phyloP scores from a whole-genome alignment of 2,113 vertebrate genomes.

The Marmota flaviventris region DNA sequence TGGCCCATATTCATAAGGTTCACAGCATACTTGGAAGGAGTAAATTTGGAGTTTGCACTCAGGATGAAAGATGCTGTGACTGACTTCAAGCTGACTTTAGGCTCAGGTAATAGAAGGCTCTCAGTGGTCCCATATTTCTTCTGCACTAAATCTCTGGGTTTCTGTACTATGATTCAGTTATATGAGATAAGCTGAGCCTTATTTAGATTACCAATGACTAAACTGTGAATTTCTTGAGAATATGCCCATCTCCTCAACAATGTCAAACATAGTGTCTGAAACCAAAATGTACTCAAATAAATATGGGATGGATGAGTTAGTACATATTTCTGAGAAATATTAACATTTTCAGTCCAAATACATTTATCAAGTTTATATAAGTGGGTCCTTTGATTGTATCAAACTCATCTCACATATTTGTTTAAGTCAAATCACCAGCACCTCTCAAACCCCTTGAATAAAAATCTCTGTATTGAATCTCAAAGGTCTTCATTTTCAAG shows the following conservation, averaged over 20 bases:
- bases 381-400: background rate
- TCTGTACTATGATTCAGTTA: background rate
- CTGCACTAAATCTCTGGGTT: background rate
- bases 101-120: background rate
- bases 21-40: background rate
- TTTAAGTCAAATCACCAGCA: background rate
- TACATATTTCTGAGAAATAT: background rate
- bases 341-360: slow-evolving; percentile 4
- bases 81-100: background rate
- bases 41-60: background rate
- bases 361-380: background rate
- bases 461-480: background rate
- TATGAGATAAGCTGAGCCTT: background rate
- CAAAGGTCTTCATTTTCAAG: slow-evolving; percentile 10
- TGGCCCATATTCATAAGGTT: background rate
- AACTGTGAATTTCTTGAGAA: slow-evolving; percentile 50
- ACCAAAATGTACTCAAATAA: slow-evolving; percentile 39
- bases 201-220: background rate
- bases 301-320: background rate
- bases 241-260: background rate
- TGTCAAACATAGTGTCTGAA: background rate
- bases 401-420: slow-evolving; percentile 6
- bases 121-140: background rate
- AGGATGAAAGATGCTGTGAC: background rate
- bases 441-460: background rate